phyloP scores from a whole-genome alignment of 2,113 vertebrate species.

The Dipodomys ordii region DNA sequence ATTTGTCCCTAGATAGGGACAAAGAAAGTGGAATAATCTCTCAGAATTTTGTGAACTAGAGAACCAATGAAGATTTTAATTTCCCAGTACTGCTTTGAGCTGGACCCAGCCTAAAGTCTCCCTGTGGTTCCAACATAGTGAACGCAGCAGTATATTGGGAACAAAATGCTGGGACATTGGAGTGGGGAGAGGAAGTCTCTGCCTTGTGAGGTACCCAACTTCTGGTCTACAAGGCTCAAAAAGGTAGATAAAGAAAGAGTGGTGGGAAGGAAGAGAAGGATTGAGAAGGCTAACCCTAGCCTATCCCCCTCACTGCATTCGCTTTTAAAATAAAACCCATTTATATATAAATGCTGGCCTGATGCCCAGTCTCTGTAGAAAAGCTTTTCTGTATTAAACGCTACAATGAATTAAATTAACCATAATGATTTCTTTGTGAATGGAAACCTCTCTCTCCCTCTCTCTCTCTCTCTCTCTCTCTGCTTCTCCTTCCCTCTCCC shows the following conservation, averaged over 20 bases:
- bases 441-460: slow-evolving; percentile 83
- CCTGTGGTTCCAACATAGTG: not conserved
- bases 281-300: slow-evolving; percentile 82
- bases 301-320: slow-evolving; percentile 87
- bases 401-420: slow-evolving; percentile 92
- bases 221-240: slow-evolving; percentile 48
- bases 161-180: not conserved
- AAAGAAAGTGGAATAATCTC: not conserved
- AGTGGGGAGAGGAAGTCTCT: slow-evolving; percentile 5
- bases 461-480: slow-evolving; percentile 85
- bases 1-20: not conserved
- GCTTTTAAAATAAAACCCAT: slow-evolving; percentile 91
- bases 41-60: not conserved
- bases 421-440: slow-evolving; percentile 93
- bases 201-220: slow-evolving; percentile 54
- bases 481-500: slow-evolving; percentile 77
- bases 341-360: slow-evolving; percentile 91
- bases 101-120: not conserved
- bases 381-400: slow-evolving; percentile 91
- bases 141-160: not conserved
- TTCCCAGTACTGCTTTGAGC: not conserved
- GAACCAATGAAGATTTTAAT: slow-evolving; percentile 20
- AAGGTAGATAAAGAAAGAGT: slow-evolving; percentile 64
- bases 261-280: slow-evolving; percentile 59
- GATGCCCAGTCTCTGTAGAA: slow-evolving; percentile 91